Evolutionary conservation across 2,888 invertebrate genomes (phyloP).

Genomic region (Caenorhabditis macrosperma): DNA sequence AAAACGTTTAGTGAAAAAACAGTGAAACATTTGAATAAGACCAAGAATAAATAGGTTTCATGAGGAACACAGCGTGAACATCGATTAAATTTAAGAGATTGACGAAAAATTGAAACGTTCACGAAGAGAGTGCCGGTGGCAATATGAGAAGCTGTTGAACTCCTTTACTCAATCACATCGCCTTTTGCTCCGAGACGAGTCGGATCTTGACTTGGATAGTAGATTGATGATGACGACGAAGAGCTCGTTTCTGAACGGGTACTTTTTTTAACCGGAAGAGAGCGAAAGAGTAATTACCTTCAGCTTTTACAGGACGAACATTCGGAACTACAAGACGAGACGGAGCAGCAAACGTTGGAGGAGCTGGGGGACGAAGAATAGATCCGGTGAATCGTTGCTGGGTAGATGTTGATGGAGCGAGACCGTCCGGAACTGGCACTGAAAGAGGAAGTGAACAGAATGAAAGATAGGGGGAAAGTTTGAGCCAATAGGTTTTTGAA

Average conservation of each 20-base stretch:
- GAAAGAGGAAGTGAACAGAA: conserved; percentile 22
- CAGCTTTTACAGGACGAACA: conserved; percentile 49
- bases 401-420: conserved; percentile 67
- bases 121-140: neutral
- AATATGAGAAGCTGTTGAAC: neutral
- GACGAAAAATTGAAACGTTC: neutral
- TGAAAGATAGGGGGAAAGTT: neutral
- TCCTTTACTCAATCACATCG: conserved; percentile 69
- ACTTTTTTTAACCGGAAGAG: neutral
- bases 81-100: too few relatives aligned
- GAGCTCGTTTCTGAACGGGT: conserved; percentile 23
- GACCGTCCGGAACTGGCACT: conserved; percentile 67
- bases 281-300: neutral
- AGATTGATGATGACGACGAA: conserved; percentile 80
- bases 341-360: conserved; percentile 82
- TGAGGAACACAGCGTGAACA: too few relatives aligned
- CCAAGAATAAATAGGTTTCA: conserved; percentile 13
- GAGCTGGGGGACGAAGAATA: conserved; percentile 82
- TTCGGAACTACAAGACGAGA: conserved; percentile 63
- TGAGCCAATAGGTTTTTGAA: conserved; percentile 35
- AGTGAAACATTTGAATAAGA: conserved; percentile 20
- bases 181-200: conserved; percentile 82
- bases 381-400: conserved; percentile 81
- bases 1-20: conserved; percentile 23
- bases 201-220: conserved; percentile 98